Conservation (phyloP, 2,113 vertebrate genomes). For the Bos javanicus region DNA sequence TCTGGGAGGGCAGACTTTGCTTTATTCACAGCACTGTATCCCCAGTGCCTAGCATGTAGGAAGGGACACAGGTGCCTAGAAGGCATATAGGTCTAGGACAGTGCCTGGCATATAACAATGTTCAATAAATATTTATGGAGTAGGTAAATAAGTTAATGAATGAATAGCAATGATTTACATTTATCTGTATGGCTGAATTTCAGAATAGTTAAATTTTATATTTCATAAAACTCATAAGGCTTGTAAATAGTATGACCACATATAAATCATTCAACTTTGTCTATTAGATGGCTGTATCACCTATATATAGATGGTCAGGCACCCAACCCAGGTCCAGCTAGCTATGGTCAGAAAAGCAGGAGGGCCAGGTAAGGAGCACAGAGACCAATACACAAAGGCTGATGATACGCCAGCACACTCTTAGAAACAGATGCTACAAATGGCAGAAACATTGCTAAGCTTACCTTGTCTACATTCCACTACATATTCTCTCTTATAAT, state of each 20-base stretch:
- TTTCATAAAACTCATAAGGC: neutral
- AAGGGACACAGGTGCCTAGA: neutral
- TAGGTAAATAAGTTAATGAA: slow-evolving; percentile 16
- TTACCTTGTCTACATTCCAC: neutral
- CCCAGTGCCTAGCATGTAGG: neutral
- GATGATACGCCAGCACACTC: neutral
- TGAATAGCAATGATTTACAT: neutral
- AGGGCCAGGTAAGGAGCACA: neutral
- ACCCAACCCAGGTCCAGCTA: neutral
- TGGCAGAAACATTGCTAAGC: neutral
- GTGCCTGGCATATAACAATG: neutral
- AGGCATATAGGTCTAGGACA: neutral
- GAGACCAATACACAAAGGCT: neutral
- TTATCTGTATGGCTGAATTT: neutral
- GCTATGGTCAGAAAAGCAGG: neutral
- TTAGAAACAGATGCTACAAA: neutral
- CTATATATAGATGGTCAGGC: neutral
- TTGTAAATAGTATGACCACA: neutral
- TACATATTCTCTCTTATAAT: neutral
- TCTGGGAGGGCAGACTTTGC: neutral
- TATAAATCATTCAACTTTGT: neutral
- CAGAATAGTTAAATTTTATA: neutral
- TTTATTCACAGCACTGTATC: neutral
- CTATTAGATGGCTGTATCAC: neutral
- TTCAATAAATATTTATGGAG: neutral